Conservation (phyloP, 2,113 vertebrate species). For the Pangasianodon hypophthalmus region DNA sequence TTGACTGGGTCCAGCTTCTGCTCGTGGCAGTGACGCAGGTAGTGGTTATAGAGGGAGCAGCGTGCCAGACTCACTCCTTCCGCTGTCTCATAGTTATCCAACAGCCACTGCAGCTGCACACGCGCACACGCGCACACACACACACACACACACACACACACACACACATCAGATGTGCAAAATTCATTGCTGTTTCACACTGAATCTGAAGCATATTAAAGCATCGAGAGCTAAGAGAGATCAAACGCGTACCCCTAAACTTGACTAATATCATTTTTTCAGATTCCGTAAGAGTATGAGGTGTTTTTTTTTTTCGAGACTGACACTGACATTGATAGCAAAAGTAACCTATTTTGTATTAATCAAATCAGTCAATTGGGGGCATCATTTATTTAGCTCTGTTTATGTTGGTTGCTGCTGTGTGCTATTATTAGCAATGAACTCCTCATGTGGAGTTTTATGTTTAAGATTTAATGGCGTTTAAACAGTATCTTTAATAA, state of each 20-base stretch:
- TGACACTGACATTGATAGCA: too few species aligned
- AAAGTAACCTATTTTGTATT: too few species aligned
- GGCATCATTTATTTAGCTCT: not conserved
- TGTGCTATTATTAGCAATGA: not conserved
- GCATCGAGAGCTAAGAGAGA: not conserved
- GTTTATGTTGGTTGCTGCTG: not conserved
- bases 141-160: constrained; percentile 49
- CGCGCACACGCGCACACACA: constrained; percentile 55
- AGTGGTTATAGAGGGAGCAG: constrained; percentile 95
- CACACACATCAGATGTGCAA: constrained; percentile 14
- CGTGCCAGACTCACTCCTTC: constrained; percentile 94
- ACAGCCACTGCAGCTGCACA: constrained; percentile 87
- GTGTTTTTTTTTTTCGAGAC: too few species aligned
- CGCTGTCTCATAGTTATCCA: constrained; percentile 96
- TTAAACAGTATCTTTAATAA: not conserved
- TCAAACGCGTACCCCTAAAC: not conserved
- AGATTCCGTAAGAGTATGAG: too few species aligned
- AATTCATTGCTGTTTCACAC: not conserved
- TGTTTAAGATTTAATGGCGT: not conserved
- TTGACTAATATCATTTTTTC: too few species aligned
- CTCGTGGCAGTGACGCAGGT: constrained; percentile 95
- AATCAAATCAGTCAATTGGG: not conserved
- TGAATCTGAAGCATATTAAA: not conserved
- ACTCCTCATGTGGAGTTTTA: not conserved
- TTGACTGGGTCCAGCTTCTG: constrained; percentile 97